These are phyloP conservation scores for Antitype chi DNA, from an alignment of 2,888 invertebrate species.

Conservation along the genomic window DNA sequence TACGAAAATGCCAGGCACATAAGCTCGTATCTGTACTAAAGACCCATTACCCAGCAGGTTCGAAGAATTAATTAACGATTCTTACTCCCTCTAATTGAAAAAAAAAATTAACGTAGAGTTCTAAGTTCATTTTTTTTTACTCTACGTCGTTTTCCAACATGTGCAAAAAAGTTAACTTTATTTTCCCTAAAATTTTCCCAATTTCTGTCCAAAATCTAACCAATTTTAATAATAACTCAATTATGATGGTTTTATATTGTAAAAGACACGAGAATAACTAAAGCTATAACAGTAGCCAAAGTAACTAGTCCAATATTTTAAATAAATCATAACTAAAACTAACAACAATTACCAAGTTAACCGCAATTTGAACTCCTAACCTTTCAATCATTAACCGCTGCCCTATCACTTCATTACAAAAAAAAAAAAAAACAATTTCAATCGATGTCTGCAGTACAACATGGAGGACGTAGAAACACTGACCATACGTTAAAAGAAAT, in stretches of 20 bases:
- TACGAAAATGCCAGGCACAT: too few relatives aligned
- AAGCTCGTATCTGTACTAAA: too few relatives aligned
- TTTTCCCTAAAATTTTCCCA: background rate
- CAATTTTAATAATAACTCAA: background rate
- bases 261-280: background rate
- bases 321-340: background rate
- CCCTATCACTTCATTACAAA: background rate
- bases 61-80: background rate
- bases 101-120: too few relatives aligned
- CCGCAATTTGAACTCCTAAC: conserved; percentile 26
- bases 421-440: conserved; percentile 10
- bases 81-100: background rate
- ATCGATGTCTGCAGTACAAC: conserved; percentile 46
- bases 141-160: background rate
- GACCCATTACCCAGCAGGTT: background rate
- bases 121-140: background rate
- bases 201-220: background rate
- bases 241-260: background rate
- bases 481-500: conserved; percentile 84
- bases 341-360: background rate
- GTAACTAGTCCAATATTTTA: too few relatives aligned
- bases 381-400: conserved; percentile 1
- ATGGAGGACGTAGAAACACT: conserved; percentile 43
- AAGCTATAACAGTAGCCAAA: too few relatives aligned
- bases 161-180: background rate